phyloP scores from a whole-genome alignment of 2,888 invertebrate species.

The Amblyjoppa proteus region DNA sequence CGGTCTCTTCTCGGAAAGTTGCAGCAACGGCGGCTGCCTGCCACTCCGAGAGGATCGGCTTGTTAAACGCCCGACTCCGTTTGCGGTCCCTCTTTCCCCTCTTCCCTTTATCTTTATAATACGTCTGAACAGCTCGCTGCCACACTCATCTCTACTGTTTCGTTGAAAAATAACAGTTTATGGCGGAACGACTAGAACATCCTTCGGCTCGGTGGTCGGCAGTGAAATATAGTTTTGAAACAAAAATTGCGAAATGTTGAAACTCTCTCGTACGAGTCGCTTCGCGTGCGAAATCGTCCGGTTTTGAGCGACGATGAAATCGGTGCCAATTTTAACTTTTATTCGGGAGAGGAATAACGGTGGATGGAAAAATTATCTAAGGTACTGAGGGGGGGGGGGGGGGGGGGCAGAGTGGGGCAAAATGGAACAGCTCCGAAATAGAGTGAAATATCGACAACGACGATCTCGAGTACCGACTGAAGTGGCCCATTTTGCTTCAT shows the following conservation, averaged over 20 bases:
- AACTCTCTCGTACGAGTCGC: too few relatives aligned
- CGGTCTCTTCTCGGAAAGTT: constrained; percentile 73
- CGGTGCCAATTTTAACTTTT: too few relatives aligned
- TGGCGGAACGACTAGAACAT: constrained; percentile 25
- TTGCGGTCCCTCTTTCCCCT: constrained; percentile 15
- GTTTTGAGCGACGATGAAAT: too few relatives aligned
- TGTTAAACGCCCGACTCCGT: constrained; percentile 64
- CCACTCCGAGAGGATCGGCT: constrained; percentile 57
- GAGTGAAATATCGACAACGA: too few relatives aligned
- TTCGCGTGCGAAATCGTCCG: too few relatives aligned
- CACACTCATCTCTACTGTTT: constrained; percentile 18
- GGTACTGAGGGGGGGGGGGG: too few relatives aligned
- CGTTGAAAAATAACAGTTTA: constrained; percentile 30
- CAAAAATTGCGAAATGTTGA: constrained; percentile 11
- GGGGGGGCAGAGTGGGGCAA: background rate
- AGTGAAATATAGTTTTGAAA: constrained; percentile 1
- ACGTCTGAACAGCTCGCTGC: background rate
- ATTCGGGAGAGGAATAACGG: too few relatives aligned
- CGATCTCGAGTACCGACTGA: too few relatives aligned
- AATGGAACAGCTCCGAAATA: background rate
- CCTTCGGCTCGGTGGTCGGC: background rate
- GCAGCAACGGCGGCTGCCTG: constrained; percentile 46
- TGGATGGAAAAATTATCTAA: too few relatives aligned
- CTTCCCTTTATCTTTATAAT: constrained; percentile 11
- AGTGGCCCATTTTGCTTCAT: too few relatives aligned